These are phyloP conservation scores for Eristalis intricaria DNA, from an alignment of 2,888 invertebrate species.

Conservation along the genomic window DNA sequence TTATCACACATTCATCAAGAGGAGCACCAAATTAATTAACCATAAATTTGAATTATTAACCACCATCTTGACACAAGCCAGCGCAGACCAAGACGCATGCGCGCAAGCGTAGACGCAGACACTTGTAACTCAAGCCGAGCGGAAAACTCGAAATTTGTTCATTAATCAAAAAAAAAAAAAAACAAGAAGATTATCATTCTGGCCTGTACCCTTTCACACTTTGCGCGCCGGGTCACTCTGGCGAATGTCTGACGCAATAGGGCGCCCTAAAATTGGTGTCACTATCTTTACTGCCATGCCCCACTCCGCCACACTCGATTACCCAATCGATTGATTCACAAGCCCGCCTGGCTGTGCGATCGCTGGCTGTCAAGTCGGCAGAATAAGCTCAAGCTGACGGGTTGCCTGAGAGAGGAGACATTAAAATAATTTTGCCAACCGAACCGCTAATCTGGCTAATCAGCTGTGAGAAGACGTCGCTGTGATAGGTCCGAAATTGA, in stretches of 20 bases:
- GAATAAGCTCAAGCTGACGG: constrained; percentile 30
- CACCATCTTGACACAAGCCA: neutral
- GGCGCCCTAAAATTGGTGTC: constrained; percentile 53
- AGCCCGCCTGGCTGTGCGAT: neutral
- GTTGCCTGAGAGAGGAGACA: constrained; percentile 2
- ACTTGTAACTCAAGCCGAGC: neutral
- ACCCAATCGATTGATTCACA: constrained; percentile 27
- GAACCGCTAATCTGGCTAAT: constrained; percentile 36
- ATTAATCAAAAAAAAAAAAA: constrained; percentile 28
- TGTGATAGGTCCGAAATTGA: constrained; percentile 39
- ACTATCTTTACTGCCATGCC: neutral
- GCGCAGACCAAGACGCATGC: neutral
- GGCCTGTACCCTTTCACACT: constrained; percentile 25
- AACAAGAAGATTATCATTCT: constrained; percentile 16
- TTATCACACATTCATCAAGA: constrained; percentile 42
- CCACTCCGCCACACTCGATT: constrained; percentile 11
- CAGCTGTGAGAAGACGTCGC: constrained; percentile 26
- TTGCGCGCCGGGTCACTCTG: neutral
- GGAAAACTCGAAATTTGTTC: constrained; percentile 14
- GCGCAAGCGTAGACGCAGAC: neutral
- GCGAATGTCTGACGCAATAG: constrained; percentile 25
- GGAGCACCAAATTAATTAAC: constrained; percentile 44
- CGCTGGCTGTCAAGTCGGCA: constrained; percentile 35
- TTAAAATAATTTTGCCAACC: constrained; percentile 42
- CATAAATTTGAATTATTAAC: constrained; percentile 46